Base-by-base conservation (phyloP, 2,113 vertebrate species). In the Microcebus jonahi region DNA sequence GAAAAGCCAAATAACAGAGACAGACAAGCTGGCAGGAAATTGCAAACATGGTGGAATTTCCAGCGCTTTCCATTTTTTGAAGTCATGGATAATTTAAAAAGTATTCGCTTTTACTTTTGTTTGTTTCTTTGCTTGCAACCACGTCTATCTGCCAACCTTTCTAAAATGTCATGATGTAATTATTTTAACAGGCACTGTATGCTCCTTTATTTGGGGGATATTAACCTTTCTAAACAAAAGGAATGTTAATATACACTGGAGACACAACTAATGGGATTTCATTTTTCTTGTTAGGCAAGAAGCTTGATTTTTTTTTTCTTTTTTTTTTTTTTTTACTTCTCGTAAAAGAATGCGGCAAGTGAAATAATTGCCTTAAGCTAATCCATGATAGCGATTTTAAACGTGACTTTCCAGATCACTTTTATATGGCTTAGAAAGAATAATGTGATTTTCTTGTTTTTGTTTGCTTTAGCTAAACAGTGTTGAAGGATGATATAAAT, bases 141-240 rank as follows among this genome's bases (percentile, higher is more conserved):
- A 48, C 63, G 96, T 98, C 98, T 98, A 97, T 98, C 98, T 98
- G 98, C 98, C 98, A 98, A 97, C 98, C 98, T 98, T 98, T 98
- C 97, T 91, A 50, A 99, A 99, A 99, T 99, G 98, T 98, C 99
- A 98, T 97, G 98, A 98, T 98, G 98, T 99, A 99, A 99, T 99
- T 99, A 99, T 99, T 99, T 98, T 99, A 99, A 99, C 99, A 98
- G 98, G 98, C 98, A 98, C 98, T 97, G 98, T 98, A 98, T 98
- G 98, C 98, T 98, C 98, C 98, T 99, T 98, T 99, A 99, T 99
- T 99, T 99, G 99, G 98, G 98, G 97, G 98, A 98, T 98, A 99
- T 99, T 99, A 99, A 99, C 99, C 98, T 99, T 99, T 99, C 98
- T 99, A 99, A 99, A 99, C 98, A 99, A 99, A 99, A 98, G 98